Base-by-base conservation (phyloP, 1,140 invertebrate genomes). In the Drosophila ohnishii region DNA sequence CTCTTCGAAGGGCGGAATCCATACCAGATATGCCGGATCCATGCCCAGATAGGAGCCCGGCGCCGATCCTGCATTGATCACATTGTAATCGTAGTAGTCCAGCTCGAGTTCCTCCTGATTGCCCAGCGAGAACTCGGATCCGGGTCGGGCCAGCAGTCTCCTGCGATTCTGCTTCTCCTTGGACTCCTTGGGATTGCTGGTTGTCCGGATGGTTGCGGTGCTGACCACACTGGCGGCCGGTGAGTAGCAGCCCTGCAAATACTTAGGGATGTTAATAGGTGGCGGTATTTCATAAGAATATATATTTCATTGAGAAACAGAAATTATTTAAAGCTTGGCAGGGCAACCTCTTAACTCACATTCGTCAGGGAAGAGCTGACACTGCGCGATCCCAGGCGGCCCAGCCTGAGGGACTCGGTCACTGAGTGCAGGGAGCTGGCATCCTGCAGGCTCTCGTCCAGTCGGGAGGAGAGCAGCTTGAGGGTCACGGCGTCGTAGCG, bases 71-170 rank as follows among this genome's bases (percentile, higher is more conserved):
- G 95, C 94, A 91, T 94, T 94, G 48, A 95, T 94, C 1, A 97
- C 96, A 91, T 97, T 96, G 78, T 97, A 97, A 90, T 97, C 96
- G 80, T 97, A 97, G 83, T 97, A 97, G 86, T 97, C 96, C 40
- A 97, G 92, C 91, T 97, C 96, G 59, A 97, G 92, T 80, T 97
- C 96, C 5, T 93, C 93, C 42, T 95, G 95, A 44, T 94, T 87
- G 0, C 84, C 84, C 10, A 87, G 51, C 47, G 96, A 97, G 67
- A 96, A 95, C 78, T 97, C 96, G 0, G 96, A 97, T 2, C 94
- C 94, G 1, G 94, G 94, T 3, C 94, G 93, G 30, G 93, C 93
- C 10, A 96, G 90, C 6, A 96, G 91, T 58, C 94, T 93, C 63
- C 95, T 94, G 2, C 95, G 93, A 90, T 96, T 96, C 73, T 94